Base-by-base conservation (phyloP, 2,888 invertebrate genomes). In the Itoplectis maculator region DNA sequence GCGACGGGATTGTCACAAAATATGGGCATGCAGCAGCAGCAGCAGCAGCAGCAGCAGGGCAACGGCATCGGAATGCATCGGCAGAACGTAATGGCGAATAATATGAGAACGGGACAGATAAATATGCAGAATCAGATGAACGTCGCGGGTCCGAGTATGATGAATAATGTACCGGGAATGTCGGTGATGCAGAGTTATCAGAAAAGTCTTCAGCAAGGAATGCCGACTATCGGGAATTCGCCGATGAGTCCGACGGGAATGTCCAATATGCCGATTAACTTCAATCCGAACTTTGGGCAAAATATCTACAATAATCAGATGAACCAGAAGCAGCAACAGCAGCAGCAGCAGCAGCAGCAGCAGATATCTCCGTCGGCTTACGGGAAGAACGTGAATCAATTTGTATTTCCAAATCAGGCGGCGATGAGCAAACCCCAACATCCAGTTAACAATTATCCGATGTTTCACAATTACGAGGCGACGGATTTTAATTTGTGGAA, bases 401-500 rank as follows among this genome's bases (percentile, higher is more conserved):
- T 91, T 47, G 82, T 85, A 4, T 89, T 89, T 49, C 83, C 89
- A 0, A 89, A 85, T 84, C 89, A 88, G 15, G 56, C 79, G 4
- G 83, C 69, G 8, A 70, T 87, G 37, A 87, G 76, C 65, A 87
- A 87, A 47, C 78, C 79, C 13, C 86, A 85, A 9, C 88, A 86
- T 59, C 65, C 84, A 0, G 59, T 87, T 0, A 89, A 86, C 56
- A 89, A 81, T 80, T 90, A 90, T 84, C 86, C 88, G 2, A 84
- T 89, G 45, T 90, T 89, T 61, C 88, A 87, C 37, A 88, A 88
- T 75, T 90, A 90, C 69, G 91, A 92, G 8, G 73, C 86, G 0
- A 73, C 88, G 3, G 91, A 91, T 54, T 92, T 91, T 49, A 90
- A 88, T 84, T 82, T 90, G 2, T 92, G 92, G 92, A 91, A 91